These are phyloP conservation scores for Leucozona laternaria DNA, from an alignment of 2,888 invertebrate genomes.

Conservation along the genomic window DNA sequence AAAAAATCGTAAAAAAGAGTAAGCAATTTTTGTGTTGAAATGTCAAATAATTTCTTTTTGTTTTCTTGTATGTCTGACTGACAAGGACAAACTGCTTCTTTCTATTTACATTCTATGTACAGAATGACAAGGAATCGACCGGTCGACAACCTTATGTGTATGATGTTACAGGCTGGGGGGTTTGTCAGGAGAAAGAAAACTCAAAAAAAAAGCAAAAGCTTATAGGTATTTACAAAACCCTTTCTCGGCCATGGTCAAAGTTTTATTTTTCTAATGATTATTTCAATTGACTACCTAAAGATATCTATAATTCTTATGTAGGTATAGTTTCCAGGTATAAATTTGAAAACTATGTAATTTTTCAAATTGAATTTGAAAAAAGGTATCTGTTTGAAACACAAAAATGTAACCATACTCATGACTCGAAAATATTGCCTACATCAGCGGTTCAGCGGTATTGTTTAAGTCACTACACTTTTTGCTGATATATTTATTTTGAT, in stretches of 20 bases:
- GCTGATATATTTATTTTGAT: background rate
- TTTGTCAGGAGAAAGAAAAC: slow-evolving; percentile 11
- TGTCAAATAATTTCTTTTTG: slow-evolving; percentile 19
- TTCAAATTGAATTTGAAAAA: no score
- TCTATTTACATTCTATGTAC: slow-evolving; percentile 26
- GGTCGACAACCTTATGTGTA: slow-evolving; percentile 71
- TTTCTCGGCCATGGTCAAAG: slow-evolving; percentile 71
- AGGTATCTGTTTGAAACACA: background rate
- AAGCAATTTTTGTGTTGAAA: slow-evolving; percentile 38
- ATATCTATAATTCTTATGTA: background rate
- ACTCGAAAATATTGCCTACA: background rate
- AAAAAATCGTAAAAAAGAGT: slow-evolving; percentile 28
- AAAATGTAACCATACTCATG: background rate
- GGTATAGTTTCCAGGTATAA: background rate
- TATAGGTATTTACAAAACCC: slow-evolving; percentile 48
- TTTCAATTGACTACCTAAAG: background rate
- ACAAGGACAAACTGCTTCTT: slow-evolving; percentile 24
- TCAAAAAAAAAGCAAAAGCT: slow-evolving; percentile 44
- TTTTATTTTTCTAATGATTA: slow-evolving; percentile 25
- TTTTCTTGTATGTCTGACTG: slow-evolving; percentile 28
- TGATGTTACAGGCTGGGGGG: slow-evolving; percentile 46
- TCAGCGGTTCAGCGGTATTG: background rate
- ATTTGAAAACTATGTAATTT: background rate
- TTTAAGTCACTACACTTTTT: background rate
- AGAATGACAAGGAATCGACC: slow-evolving; percentile 60